These are phyloP conservation scores for Myxocyprinus asiaticus DNA, from an alignment of 2,113 vertebrate genomes.

Conservation along the genomic window DNA sequence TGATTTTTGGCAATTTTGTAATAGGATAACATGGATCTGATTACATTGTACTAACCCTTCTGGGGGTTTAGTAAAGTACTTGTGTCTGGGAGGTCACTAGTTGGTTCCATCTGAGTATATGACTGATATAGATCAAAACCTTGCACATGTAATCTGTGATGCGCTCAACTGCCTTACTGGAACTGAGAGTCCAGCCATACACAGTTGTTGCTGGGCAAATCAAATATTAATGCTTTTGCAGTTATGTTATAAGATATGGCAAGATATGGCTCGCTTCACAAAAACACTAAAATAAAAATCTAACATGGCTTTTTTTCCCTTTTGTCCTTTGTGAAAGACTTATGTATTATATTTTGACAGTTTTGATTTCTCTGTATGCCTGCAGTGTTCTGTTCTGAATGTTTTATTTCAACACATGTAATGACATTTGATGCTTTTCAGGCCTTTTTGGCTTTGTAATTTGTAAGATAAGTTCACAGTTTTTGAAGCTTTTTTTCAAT, in stretches of 20 bases:
- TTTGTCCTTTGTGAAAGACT: background rate
- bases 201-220: background rate
- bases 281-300: conserved; percentile 8
- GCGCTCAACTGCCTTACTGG: background rate
- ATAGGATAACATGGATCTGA: background rate
- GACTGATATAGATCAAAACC: conserved; percentile 48
- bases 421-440: background rate
- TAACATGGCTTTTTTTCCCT: background rate
- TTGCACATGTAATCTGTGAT: conserved; percentile 41
- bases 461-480: conserved; percentile 1
- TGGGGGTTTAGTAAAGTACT: conserved; percentile 31
- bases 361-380: background rate
- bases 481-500: background rate
- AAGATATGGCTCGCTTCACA: background rate
- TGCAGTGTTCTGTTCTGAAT: background rate
- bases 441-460: background rate
- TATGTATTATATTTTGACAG: background rate
- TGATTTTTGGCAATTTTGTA: background rate
- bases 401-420: background rate
- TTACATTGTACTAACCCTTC: conserved; percentile 39
- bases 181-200: background rate
- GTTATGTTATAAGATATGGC: background rate
- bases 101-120: conserved; percentile 3
- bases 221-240: conserved; percentile 34
- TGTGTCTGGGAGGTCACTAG: conserved; percentile 48